Evolutionary conservation across 30 jellyfish, hydroid and myxozoan species (phyloP).

Genomic region (Chrysaora quinquecirrha): DNA sequence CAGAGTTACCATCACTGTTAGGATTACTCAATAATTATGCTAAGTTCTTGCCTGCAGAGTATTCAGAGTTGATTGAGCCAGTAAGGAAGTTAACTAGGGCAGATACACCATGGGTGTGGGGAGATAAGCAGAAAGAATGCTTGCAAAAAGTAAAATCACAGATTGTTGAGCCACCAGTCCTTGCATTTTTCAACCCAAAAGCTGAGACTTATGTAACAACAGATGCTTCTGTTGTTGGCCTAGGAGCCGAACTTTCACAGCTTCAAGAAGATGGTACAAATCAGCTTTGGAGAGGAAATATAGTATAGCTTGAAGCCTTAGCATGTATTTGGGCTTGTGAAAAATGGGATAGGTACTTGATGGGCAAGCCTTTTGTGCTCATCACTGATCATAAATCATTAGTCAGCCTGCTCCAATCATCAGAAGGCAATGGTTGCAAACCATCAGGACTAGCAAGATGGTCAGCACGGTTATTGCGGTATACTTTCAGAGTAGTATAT

Average conservation of each 20-base stretch:
- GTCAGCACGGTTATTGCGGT: conserved; percentile 30
- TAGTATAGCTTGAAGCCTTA: conserved; percentile 30
- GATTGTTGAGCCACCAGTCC: conserved; percentile 29
- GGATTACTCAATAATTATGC: background rate
- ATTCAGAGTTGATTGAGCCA: conserved; percentile 1
- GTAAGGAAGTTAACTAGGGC: conserved; percentile 1
- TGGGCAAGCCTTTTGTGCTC: conserved; percentile 33
- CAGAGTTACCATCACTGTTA: background rate
- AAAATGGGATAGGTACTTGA: conserved; percentile 28
- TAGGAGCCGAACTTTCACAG: conserved; percentile 44
- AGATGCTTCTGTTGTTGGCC: conserved; percentile 37
- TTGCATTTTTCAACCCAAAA: conserved; percentile 40
- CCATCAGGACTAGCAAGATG: conserved; percentile 50
- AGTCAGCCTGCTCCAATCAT: conserved; percentile 32
- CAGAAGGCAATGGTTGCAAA: conserved; percentile 47
- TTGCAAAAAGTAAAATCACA: conserved; percentile 12
- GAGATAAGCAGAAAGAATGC: conserved; percentile 20
- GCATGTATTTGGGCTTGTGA: conserved; percentile 52
- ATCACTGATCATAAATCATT: conserved; percentile 28
- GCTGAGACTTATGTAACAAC: conserved; percentile 33
- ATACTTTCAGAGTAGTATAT: conserved; percentile 23
- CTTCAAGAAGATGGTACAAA: conserved; percentile 50
- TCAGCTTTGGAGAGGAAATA: conserved; percentile 14
- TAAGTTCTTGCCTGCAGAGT: background rate
- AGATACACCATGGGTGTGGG: conserved; percentile 22